Evolutionary conservation across 2,797 vertebrate genomes (phyloP), one percentile per base, ranked within the genome.

Genomic region (Siniperca scherzeri): DNA sequence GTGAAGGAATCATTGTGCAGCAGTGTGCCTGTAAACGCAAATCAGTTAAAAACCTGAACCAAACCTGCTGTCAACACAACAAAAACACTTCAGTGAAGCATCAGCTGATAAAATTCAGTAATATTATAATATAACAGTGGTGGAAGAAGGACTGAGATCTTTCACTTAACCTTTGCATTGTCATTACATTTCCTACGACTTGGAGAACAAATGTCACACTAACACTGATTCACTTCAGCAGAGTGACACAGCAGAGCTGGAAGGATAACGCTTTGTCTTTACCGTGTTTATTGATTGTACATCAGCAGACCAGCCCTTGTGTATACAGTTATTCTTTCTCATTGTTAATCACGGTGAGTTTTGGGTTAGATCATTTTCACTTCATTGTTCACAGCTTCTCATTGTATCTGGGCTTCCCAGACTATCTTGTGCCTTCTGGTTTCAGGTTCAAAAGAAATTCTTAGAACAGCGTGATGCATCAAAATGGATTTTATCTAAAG

Each of bases 181-280:
- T 50, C 33, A 12, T 62, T 48, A 36, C 13, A 16, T 40, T 40
- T 55, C 56, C 7, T 60, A 38, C 1, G n/a, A 38, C 17, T 5
- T 22, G 1, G 2, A 38, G 64, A 44, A 68, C 62, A 57, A 36
- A 30, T 30, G 17, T 12, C 30, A 25, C 21, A 40, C 9, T 4
- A 67, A 76, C 61, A 77, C 77, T 33, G 30, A 13, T 2, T 40
- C 8, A 33, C 48, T 65, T 55, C 71, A 61, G 16, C 56, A n/a
- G 30, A 36, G 57, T 33, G 9, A 36, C 27, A 30, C 30, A 21
- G 8, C 17, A 36, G 57, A 30, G 25, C 27, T 56, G 25, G 6
- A 30, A 5, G 8, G 30, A 30, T 30, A 30, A 30, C 30, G 30
- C 30, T 19, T 69, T 0, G 0, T 40, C 30, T 48, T 62, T 3